These are phyloP conservation scores for Poeciliopsis infans DNA, from an alignment of 2,797 vertebrate genomes.

Conservation along the genomic window DNA sequence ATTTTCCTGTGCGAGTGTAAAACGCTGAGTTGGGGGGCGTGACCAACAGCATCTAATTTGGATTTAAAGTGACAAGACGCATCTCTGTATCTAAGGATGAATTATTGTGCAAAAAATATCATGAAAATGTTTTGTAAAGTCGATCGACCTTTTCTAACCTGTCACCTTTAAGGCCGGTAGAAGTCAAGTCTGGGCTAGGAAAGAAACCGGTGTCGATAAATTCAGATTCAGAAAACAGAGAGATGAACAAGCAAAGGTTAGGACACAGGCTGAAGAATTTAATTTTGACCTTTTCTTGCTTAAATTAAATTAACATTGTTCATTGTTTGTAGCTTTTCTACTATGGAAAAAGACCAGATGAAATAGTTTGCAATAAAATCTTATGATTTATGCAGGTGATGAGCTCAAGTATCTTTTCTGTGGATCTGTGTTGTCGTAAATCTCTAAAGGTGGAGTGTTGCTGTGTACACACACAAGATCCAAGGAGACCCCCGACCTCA, in stretches of 20 bases:
- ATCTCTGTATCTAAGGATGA: too few relatives aligned
- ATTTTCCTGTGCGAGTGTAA: too few relatives aligned
- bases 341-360: not conserved
- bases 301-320: not conserved
- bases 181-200: not conserved
- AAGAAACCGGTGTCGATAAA: not conserved
- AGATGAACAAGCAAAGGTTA: not conserved
- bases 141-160: too few relatives aligned
- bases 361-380: not conserved
- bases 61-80: too few relatives aligned
- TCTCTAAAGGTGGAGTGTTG: slow-evolving; percentile 39
- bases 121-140: too few relatives aligned
- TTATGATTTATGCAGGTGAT: not conserved
- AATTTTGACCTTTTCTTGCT: not conserved
- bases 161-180: too few relatives aligned
- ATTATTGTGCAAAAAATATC: too few relatives aligned
- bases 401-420: not conserved
- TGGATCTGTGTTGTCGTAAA: not conserved
- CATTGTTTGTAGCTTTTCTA: not conserved
- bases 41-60: too few relatives aligned
- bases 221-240: not conserved
- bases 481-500: slow-evolving; percentile 42
- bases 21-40: too few relatives aligned
- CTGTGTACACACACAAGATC: slow-evolving; percentile 37
- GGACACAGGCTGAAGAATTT: not conserved